phyloP scores from a whole-genome alignment of 2,113 vertebrate genomes.

The Mus musculus region DNA sequence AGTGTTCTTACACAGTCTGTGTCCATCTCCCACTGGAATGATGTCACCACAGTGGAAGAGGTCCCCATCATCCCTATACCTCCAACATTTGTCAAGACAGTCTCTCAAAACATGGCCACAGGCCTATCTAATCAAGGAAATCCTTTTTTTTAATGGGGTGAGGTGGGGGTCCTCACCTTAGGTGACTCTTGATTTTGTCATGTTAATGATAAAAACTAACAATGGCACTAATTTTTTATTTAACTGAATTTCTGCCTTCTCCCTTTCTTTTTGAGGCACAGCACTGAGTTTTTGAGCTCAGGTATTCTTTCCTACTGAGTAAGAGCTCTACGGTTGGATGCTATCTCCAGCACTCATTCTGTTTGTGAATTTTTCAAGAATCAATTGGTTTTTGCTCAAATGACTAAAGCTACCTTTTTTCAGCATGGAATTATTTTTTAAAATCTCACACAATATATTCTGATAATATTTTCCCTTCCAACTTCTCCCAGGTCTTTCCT shows the following conservation, averaged over 20 bases:
- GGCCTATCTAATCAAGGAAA: not conserved
- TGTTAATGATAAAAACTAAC: not conserved
- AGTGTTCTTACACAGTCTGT: not conserved
- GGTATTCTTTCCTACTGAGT: not conserved
- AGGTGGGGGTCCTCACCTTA: not conserved
- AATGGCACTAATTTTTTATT: not conserved
- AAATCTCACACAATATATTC: not conserved
- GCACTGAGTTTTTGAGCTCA: not conserved
- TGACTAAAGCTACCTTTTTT: not conserved
- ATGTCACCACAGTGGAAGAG: not conserved
- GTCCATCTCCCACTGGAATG: not conserved
- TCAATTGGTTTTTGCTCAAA: not conserved
- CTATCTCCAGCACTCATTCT: not conserved
- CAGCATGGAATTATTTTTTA: not conserved
- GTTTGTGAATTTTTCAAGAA: not conserved
- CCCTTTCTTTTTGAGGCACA: not conserved
- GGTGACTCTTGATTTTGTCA: not conserved
- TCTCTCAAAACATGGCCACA: not conserved
- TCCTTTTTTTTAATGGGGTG: not conserved
- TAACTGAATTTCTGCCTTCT: not conserved
- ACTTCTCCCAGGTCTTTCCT: not conserved
- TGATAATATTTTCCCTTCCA: not conserved
- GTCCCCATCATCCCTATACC: not conserved
- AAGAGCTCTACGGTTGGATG: not conserved
- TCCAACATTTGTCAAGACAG: not conserved